Base-by-base conservation (phyloP, 2,113 vertebrate species). In the Solenodon paradoxus region DNA sequence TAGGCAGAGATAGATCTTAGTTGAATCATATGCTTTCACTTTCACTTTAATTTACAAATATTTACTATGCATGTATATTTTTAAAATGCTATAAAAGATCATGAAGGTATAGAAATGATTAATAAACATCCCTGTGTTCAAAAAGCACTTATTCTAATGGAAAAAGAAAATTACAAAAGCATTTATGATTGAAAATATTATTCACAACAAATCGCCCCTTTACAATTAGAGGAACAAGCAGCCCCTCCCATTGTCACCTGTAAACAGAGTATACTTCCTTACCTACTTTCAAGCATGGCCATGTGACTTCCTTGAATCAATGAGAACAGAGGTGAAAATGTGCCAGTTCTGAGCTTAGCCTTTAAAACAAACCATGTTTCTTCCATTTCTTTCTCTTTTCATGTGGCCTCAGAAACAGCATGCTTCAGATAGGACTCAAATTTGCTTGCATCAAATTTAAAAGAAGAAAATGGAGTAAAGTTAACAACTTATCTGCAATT, bases 231-330 rank as follows among this genome's bases (percentile, higher is more conserved):
- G 38, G 12, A 74, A 15, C 4, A 51, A 75, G 0, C 7, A 35
- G 7, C 1, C 15, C 12, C 4, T 94, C 22, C 11, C 6, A 3
- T 1, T 53, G 59, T 38, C 15, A 16, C 0, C 0, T 24, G 4
- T 22, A 13, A 6, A 16, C 3, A 55, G 2, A 59, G 1, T 17
- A 9, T 1, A n/a, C 5, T 63, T 74, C 2, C 16, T 7, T 10
- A 64, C 11, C 11, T 17, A n/a, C 42, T 53, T 53, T 78, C 40
- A 66, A 17, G 15, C 26, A 20, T 35, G 10, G 32, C 61, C 32
- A 42, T 32, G 2, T 35, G 30, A 64, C 15, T 64, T 90, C 35
- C 45, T 55, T 63, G 38, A 51, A 59, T 45, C n/a, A n/a, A 2
- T 63, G 6, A 24, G 19, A 77, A 15, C 38, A 49, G n/a, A 74